phyloP scores from a whole-genome alignment of 2,113 vertebrate species.

The Pholis gunnellus region DNA sequence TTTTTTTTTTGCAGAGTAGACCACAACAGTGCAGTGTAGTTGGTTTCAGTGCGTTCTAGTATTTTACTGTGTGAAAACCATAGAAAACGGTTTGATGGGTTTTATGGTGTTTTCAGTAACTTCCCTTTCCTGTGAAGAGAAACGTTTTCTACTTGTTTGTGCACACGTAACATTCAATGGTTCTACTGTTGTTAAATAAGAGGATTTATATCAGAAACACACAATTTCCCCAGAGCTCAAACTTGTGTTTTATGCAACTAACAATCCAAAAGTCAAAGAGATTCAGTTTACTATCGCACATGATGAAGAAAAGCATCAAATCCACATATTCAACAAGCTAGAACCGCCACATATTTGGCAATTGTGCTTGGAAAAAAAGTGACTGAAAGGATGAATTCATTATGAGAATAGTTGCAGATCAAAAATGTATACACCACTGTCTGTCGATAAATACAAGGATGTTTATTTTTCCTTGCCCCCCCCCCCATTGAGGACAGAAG shows the following conservation, averaged over 20 bases:
- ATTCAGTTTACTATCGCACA: background rate
- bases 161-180: background rate
- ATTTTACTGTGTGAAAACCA: conserved; percentile 33
- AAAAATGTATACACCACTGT: background rate
- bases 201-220: background rate
- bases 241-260: background rate
- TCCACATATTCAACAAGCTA: background rate
- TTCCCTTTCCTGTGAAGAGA: conserved; percentile 27
- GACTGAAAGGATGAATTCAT: background rate
- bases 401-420: background rate
- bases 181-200: background rate
- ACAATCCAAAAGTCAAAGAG: too few relatives aligned
- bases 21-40: conserved; percentile 21
- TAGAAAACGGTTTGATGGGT: background rate
- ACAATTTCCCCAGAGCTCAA: background rate
- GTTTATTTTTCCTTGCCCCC: conserved; percentile 30
- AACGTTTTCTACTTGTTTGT: background rate
- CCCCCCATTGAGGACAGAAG: conserved; percentile 43
- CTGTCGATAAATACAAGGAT: conserved; percentile 10
- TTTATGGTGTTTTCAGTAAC: conserved; percentile 5
- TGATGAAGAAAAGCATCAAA: background rate
- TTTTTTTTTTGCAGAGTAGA: background rate
- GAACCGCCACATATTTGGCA: background rate
- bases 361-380: background rate
- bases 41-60: background rate